A percentile compares a stretch with the other conserved stretches of the same genome.
Conservation (phyloP, 2,888 invertebrate genomes). For the Aelia acuminata region DNA sequence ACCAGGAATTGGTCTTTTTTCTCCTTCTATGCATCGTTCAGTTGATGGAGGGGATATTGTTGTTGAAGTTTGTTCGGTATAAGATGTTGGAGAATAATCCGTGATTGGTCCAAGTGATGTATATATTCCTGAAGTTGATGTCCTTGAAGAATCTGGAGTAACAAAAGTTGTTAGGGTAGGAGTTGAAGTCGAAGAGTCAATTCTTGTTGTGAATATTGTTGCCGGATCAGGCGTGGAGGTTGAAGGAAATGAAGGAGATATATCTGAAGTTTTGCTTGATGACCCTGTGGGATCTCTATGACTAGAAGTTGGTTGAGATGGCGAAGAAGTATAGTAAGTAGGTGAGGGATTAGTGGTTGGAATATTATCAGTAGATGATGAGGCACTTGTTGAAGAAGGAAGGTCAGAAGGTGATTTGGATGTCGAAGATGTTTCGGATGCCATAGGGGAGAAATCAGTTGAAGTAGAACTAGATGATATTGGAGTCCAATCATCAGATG, state of each 20-base stretch:
- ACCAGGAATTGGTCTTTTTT: background rate
- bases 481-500: background rate
- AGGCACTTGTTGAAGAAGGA: background rate
- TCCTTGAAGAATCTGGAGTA: background rate
- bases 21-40: constrained; percentile 7
- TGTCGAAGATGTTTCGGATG: background rate
- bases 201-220: background rate
- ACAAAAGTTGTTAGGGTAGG: background rate
- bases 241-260: background rate
- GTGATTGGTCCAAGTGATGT: background rate
- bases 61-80: background rate
- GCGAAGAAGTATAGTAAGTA: background rate
- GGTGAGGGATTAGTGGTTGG: background rate
- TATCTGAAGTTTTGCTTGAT: background rate
- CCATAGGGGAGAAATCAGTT: no score
- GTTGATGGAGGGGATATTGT: background rate
- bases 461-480: background rate
- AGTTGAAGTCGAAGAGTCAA: background rate
- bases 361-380: background rate
- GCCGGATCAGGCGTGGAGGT: background rate
- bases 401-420: background rate
- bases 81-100: background rate
- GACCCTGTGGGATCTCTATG: background rate
- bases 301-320: background rate
- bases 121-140: background rate